Conservation (phyloP, 2,888 invertebrate genomes). For the Notodonta ziczac region DNA sequence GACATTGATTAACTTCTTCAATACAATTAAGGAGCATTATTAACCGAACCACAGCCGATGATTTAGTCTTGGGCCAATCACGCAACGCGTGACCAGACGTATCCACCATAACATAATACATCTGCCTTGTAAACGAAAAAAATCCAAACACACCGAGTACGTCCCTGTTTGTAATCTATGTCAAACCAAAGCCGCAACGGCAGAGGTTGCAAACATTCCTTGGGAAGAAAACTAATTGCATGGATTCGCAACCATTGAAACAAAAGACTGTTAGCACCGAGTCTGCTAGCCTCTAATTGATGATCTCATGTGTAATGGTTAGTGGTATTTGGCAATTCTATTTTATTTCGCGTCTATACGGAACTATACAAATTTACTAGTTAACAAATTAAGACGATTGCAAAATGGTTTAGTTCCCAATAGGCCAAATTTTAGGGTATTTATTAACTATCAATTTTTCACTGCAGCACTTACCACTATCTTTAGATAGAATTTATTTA, state of each 20-base stretch:
- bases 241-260: constrained; percentile 61
- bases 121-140: background rate
- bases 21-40: no score
- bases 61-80: no score
- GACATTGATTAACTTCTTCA: no score
- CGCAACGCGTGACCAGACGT: no score
- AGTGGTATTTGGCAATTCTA: constrained; percentile 49
- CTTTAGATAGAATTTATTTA: no score
- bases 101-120: no score
- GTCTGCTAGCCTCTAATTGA: constrained; percentile 59
- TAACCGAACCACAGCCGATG: no score
- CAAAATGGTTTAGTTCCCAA: no score
- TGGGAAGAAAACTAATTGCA: constrained; percentile 55
- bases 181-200: constrained; percentile 14
- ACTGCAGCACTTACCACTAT: no score
- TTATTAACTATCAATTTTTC: no score
- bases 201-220: constrained; percentile 46
- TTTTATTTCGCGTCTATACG: background rate
- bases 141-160: background rate
- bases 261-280: constrained; percentile 55
- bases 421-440: no score
- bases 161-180: background rate
- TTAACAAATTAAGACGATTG: no score
- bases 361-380: background rate
- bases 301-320: constrained; percentile 59